These are phyloP conservation scores for Erebia epiphron DNA, from an alignment of 2,888 invertebrate species.

Conservation along the genomic window DNA sequence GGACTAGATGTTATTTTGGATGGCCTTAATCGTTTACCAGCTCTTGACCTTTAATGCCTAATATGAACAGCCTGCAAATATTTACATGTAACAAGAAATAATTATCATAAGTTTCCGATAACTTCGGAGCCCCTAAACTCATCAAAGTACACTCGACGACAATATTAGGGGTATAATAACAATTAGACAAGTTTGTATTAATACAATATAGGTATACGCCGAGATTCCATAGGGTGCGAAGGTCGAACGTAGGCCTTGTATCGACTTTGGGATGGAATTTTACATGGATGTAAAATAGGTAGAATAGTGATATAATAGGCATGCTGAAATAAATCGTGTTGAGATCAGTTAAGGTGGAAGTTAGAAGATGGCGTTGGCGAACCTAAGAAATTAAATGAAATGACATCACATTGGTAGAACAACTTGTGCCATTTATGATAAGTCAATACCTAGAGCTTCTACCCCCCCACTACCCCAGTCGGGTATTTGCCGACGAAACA, in stretches of 20 bases:
- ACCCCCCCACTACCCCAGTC: no score
- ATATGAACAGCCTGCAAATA: neutral
- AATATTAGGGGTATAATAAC: conserved; percentile 32
- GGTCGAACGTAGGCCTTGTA: conserved; percentile 6
- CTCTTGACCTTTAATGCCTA: neutral
- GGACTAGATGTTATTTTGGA: no score
- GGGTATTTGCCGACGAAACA: no score
- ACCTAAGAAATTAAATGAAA: no score
- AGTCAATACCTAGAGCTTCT: no score
- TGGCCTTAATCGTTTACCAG: neutral
- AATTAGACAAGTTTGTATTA: conserved; percentile 21
- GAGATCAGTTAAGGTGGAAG: no score
- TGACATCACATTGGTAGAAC: no score
- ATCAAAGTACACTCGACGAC: conserved; percentile 33
- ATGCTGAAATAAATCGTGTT: no score
- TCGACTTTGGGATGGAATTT: conserved; percentile 15
- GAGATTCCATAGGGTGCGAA: conserved; percentile 11
- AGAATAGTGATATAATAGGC: neutral
- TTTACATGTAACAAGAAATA: conserved; percentile 5
- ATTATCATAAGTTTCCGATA: conserved; percentile 15
- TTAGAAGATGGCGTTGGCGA: no score
- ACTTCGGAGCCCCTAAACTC: conserved; percentile 22
- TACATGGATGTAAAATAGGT: neutral
- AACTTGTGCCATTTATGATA: no score
- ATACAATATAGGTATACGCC: neutral